Percentiles rank a stretch among this genome's conserved stretches.
Conservation (phyloP, 2,888 invertebrate species). For the Hedya salicella region DNA sequence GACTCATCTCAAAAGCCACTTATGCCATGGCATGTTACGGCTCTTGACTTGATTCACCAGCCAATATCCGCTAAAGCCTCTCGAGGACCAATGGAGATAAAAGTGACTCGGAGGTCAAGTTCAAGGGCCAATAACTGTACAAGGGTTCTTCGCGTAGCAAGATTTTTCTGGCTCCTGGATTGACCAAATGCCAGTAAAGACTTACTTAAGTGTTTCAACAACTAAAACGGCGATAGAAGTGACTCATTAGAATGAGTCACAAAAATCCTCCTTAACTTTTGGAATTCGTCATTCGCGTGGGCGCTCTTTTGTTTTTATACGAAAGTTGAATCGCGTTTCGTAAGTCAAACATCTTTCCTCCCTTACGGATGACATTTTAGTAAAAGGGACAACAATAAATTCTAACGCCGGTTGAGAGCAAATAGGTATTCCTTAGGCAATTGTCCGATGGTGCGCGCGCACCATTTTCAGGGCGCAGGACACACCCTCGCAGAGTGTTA, state of each 20-base stretch:
- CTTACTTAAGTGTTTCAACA: not conserved
- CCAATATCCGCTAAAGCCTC: not conserved
- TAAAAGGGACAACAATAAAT: conserved; percentile 52
- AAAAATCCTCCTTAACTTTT: conserved; percentile 2
- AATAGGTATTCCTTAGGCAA: conserved; percentile 59
- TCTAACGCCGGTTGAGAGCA: conserved; percentile 55
- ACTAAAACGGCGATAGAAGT: conserved; percentile 18
- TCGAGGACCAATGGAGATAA: conserved; percentile 1
- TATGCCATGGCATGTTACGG: not conserved
- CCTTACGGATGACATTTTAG: conserved; percentile 44
- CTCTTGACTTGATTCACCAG: not conserved
- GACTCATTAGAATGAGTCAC: conserved; percentile 36
- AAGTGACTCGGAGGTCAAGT: conserved; percentile 21
- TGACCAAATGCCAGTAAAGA: not conserved
- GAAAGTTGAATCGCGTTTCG: conserved; percentile 13
- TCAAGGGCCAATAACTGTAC: conserved; percentile 7
- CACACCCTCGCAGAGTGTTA: conserved; percentile 66
- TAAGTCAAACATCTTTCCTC: conserved; percentile 22
- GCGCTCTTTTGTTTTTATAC: conserved; percentile 34
- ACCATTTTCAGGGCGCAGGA: conserved; percentile 80
- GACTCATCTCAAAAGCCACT: conserved; percentile 45
- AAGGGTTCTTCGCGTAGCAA: conserved; percentile 7
- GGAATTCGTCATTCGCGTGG: conserved; percentile 22
- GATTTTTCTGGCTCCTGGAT: not conserved
- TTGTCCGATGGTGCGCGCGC: conserved; percentile 76